These are phyloP conservation scores for Australoheros scitulus DNA, from an alignment of 2,113 vertebrate genomes.

Conservation along the genomic window DNA sequence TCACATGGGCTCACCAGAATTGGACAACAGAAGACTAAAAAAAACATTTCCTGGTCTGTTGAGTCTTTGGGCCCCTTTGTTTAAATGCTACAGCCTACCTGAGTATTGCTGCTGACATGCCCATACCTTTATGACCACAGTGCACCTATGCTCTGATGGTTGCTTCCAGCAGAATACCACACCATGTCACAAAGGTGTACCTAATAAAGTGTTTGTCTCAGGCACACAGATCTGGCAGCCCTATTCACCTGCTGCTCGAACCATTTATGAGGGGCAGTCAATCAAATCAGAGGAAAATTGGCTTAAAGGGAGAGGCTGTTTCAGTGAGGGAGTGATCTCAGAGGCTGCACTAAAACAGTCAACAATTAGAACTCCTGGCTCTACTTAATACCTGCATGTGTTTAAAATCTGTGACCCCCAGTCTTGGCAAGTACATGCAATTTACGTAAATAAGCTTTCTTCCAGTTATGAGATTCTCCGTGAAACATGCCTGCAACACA, in stretches of 20 bases:
- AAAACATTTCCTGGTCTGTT: too few species aligned
- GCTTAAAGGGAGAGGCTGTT: background rate
- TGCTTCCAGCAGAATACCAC: too few species aligned
- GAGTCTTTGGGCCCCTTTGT: too few species aligned
- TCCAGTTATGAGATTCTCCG: slow-evolving; percentile 85
- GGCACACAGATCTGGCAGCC: background rate
- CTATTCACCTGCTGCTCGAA: background rate
- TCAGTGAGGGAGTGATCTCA: background rate
- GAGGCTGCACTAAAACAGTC: background rate
- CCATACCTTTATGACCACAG: too few species aligned
- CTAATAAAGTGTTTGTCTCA: too few species aligned
- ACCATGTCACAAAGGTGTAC: too few species aligned
- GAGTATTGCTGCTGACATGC: too few species aligned
- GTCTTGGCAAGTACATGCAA: slow-evolving; percentile 82
- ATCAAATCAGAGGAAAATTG: background rate
- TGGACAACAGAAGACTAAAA: background rate
- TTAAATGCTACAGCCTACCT: too few species aligned
- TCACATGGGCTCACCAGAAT: fast-evolving
- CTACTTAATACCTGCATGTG: slow-evolving; percentile 86
- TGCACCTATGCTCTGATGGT: too few species aligned
- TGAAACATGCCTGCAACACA: slow-evolving; percentile 87
- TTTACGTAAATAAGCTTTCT: slow-evolving; percentile 86
- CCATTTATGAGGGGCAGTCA: background rate
- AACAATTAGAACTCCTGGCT: background rate
- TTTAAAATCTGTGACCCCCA: slow-evolving; percentile 88